A percentile compares a stretch with the other conserved stretches of the same genome.
phyloP scores from a whole-genome alignment of 2,113 vertebrate species.

The Promerops cafer region DNA sequence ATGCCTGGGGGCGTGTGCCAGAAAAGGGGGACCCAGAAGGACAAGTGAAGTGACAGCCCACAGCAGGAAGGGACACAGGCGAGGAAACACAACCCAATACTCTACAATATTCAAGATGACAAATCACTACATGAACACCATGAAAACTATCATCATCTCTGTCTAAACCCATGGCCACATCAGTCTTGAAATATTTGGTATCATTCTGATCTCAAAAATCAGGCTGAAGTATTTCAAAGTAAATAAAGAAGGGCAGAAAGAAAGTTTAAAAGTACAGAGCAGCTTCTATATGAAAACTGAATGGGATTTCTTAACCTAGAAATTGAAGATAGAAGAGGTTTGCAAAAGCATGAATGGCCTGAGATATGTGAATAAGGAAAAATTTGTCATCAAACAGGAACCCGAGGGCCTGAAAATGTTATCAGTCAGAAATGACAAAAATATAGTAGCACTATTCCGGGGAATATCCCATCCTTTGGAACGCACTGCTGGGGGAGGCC shows the following conservation, averaged over 20 bases:
- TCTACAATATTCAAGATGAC: neutral
- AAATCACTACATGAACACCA: neutral
- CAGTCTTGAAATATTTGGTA: neutral
- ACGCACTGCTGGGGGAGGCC: neutral
- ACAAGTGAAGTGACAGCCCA: neutral
- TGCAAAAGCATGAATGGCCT: neutral
- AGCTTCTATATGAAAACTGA: neutral
- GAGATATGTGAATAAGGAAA: neutral
- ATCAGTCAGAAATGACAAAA: neutral
- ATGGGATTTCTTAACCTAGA: neutral
- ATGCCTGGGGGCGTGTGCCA: rapidly evolving
- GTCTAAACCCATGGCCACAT: neutral
- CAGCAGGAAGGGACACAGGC: rapidly evolving
- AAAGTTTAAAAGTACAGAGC: neutral
- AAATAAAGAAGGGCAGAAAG: neutral
- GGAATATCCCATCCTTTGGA: neutral
- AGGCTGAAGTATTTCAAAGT: neutral
- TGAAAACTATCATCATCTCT: neutral
- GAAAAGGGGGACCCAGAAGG: neutral
- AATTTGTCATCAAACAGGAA: neutral
- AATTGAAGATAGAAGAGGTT: neutral
- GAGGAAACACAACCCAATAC: rapidly evolving
- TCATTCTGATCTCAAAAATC: neutral
- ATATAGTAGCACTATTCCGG: neutral
- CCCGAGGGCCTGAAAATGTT: neutral